These are phyloP conservation scores for Nemurella pictetii DNA, from an alignment of 2,888 invertebrate species.

Conservation along the genomic window DNA sequence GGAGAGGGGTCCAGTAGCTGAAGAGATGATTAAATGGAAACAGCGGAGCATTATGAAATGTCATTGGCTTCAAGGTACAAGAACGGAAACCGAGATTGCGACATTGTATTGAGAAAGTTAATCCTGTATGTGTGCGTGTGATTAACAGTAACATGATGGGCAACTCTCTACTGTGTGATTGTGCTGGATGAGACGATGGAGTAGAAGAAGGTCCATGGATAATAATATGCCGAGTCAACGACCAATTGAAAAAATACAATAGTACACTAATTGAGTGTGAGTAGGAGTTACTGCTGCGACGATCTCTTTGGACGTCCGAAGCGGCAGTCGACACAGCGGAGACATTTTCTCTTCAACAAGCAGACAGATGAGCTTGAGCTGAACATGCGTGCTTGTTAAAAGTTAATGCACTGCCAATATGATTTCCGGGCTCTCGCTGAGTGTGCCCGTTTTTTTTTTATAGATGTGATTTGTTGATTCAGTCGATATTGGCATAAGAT, in stretches of 20 bases:
- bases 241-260: background rate
- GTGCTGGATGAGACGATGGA: background rate
- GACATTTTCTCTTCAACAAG: background rate
- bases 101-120: slow-evolving; percentile 12
- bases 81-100: slow-evolving; percentile 19
- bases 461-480: background rate
- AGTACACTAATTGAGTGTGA: background rate
- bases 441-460: background rate
- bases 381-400: background rate
- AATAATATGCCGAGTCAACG: background rate
- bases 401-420: background rate
- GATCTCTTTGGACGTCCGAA: background rate
- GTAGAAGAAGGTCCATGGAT: background rate
- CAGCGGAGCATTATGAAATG: slow-evolving; percentile 10
- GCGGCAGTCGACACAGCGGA: background rate
- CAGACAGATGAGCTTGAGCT: background rate
- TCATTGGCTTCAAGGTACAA: background rate
- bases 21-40: background rate
- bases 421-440: background rate
- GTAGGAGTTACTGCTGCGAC: background rate
- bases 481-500: background rate
- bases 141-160: background rate
- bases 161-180: background rate
- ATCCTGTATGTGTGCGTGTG: background rate
- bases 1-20: background rate